Conservation (phyloP, 64 coral and sea anemone genomes). For the Catalaphyllia jardinei region DNA sequence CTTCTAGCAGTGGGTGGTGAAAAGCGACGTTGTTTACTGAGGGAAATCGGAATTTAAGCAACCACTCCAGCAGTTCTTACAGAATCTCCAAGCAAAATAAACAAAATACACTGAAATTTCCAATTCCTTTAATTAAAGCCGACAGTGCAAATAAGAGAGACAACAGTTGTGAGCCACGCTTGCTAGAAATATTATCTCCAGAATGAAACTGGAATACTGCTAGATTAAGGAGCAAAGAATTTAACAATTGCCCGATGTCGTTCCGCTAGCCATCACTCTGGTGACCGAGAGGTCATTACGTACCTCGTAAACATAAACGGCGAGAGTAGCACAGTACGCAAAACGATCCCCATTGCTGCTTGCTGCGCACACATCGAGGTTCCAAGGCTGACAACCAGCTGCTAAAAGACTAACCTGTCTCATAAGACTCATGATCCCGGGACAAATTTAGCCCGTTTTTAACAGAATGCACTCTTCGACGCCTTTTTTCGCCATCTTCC, state of each 20-base stretch:
- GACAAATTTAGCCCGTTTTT: constrained; percentile 20
- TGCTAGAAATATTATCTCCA: neutral
- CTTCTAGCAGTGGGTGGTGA: too few species aligned
- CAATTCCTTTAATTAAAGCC: neutral
- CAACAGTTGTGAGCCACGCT: neutral
- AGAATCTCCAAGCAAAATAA: neutral
- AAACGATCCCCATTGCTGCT: constrained; percentile 80
- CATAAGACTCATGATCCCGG: constrained; percentile 76
- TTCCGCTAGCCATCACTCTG: neutral
- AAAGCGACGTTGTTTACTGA: neutral
- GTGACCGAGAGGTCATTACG: neutral
- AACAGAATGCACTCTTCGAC: neutral
- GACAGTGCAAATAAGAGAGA: neutral
- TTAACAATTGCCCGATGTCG: neutral
- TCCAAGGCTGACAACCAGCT: constrained; percentile 99
- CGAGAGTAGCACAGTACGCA: constrained; percentile 94
- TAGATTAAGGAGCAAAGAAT: neutral
- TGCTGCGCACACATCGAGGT: constrained; percentile 92
- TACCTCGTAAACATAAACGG: constrained; percentile 95
- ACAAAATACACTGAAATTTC: neutral
- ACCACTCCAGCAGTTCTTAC: neutral
- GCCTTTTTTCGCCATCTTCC: constrained; percentile 8
- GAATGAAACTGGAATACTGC: neutral
- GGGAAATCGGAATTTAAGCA: neutral
- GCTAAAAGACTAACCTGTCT: constrained; percentile 93